These are phyloP conservation scores for Rissa tridactyla DNA, from an alignment of 2,113 vertebrate species.

Conservation along the genomic window DNA sequence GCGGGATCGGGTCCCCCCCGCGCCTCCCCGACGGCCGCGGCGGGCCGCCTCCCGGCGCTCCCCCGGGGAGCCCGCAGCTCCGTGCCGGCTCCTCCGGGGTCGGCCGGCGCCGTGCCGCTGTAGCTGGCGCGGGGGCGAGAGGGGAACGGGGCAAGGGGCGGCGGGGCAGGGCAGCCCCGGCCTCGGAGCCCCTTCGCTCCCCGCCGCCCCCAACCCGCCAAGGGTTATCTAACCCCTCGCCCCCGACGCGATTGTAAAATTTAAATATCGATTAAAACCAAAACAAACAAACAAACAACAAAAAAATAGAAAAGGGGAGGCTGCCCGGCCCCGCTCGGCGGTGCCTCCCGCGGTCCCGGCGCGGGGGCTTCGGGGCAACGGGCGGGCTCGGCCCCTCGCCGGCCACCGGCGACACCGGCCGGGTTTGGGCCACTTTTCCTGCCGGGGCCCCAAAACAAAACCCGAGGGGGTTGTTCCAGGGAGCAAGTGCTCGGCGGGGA, in stretches of 20 bases:
- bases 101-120: background rate
- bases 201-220: background rate
- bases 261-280: background rate
- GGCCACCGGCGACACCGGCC: background rate
- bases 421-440: background rate
- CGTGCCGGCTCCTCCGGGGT: background rate
- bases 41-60: background rate
- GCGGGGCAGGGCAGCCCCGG: too few relatives aligned
- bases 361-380: background rate
- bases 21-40: background rate
- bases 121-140: background rate
- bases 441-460: background rate
- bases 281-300: too few relatives aligned
- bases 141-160: background rate
- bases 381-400: background rate
- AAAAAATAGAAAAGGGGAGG: rapidly evolving
- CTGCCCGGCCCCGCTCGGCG: background rate
- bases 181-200: background rate
- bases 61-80: background rate
- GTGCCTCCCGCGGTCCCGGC: background rate
- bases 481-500: background rate
- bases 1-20: background rate
- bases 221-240: background rate
- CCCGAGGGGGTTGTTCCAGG: background rate
- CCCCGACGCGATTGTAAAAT: background rate